Percentiles rank a stretch among this genome's conserved stretches.
Conservation (phyloP, 2,888 invertebrate species). For the Sepiola atlantica region DNA sequence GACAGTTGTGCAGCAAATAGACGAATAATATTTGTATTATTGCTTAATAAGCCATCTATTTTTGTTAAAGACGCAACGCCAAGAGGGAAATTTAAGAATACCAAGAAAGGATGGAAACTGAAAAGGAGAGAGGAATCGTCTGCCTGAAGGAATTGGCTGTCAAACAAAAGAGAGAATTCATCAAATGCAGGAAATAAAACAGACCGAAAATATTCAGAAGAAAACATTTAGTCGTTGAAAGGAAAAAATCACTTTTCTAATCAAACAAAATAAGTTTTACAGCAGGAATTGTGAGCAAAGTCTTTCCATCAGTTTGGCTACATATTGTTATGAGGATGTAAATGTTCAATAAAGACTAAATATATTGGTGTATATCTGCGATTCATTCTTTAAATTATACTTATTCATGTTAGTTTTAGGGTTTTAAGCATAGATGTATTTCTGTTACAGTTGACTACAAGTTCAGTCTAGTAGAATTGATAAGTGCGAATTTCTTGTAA, state of each 20-base stretch:
- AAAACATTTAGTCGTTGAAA: neutral
- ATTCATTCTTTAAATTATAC: no score
- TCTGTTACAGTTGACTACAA: no score
- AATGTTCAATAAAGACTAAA: no score
- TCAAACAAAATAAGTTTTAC: no score
- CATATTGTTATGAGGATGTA: no score
- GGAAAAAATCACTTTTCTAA: neutral
- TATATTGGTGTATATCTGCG: no score
- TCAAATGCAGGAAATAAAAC: slow-evolving; percentile 32
- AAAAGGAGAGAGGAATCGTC: neutral
- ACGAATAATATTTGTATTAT: neutral
- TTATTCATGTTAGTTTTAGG: no score
- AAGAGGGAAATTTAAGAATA: neutral
- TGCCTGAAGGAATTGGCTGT: neutral
- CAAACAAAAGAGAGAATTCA: neutral
- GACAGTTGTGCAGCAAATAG: neutral
- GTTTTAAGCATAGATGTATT: no score
- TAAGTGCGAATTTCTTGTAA: no score
- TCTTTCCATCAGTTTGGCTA: neutral
- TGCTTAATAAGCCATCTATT: slow-evolving; percentile 15
- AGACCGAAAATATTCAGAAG: neutral
- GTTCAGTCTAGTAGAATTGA: no score
- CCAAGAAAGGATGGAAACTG: neutral
- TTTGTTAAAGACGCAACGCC: neutral
- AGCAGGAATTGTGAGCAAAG: no score